A percentile compares a stretch with the other conserved stretches of the same genome.
These are phyloP conservation scores for Probaryconus sp. DNA, from an alignment of 1,140 invertebrate genomes.

Conservation along the genomic window DNA sequence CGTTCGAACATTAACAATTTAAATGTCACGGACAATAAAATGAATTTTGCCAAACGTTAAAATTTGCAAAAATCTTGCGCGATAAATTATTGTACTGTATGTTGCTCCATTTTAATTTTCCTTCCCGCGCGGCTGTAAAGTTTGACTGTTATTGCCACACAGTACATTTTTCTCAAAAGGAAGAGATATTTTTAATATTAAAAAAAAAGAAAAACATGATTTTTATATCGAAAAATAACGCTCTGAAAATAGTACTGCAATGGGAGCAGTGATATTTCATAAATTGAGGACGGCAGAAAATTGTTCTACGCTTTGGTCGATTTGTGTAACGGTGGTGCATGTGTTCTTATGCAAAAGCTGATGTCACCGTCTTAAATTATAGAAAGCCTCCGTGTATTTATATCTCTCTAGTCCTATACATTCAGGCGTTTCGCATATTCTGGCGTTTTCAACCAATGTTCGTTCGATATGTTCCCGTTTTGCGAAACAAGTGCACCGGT, in stretches of 20 bases:
- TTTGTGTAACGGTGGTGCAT: constrained; percentile 2
- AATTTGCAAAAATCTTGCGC: too few species aligned
- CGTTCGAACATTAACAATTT: too few species aligned
- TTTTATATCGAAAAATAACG: too few species aligned
- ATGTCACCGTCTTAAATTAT: constrained; percentile 22
- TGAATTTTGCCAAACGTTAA: too few species aligned
- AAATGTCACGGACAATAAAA: too few species aligned
- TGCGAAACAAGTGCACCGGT: constrained; percentile 13
- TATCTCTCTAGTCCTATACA: constrained; percentile 8
- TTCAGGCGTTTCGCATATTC: constrained; percentile 15
- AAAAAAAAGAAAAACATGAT: too few species aligned
- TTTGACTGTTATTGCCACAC: too few species aligned
- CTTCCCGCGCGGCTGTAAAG: too few species aligned
- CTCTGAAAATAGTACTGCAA: neutral
- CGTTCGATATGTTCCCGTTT: constrained; percentile 16
- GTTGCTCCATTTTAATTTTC: too few species aligned
- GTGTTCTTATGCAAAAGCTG: constrained; percentile 16
- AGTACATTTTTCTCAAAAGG: too few species aligned
- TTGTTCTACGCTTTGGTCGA: constrained; percentile 1
- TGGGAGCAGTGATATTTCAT: neutral
- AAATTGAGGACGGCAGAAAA: constrained; percentile 6
- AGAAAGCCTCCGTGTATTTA: constrained; percentile 15
- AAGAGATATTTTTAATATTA: too few species aligned
- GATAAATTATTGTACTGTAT: too few species aligned
- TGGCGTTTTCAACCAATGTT: neutral